A percentile compares a stretch with the other conserved stretches of the same genome.
These are phyloP conservation scores for Pimephales promelas DNA, from an alignment of 2,113 vertebrate genomes.

Conservation along the genomic window DNA sequence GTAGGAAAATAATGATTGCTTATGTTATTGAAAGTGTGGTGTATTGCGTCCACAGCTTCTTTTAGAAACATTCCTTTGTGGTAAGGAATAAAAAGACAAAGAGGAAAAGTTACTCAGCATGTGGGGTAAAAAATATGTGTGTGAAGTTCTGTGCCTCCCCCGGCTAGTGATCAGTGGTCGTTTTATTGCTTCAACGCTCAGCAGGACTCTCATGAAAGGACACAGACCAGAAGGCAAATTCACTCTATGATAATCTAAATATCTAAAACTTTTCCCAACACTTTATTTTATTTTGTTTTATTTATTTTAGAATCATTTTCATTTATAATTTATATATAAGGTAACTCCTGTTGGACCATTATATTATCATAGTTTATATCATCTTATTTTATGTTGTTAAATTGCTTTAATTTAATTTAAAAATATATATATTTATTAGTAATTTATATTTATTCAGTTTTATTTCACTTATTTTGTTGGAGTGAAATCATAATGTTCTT, in stretches of 20 bases:
- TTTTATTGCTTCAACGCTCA: conserved; percentile 5
- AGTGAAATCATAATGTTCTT: background rate
- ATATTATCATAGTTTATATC: background rate
- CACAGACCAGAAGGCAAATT: conserved; percentile 12
- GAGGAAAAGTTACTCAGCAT: conserved; percentile 38
- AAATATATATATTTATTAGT: background rate
- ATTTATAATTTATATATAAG: background rate
- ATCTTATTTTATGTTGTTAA: background rate
- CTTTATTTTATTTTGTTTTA: background rate
- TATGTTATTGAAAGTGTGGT: background rate
- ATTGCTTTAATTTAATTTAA: background rate
- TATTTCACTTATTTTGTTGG: background rate
- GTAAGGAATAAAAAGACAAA: conserved; percentile 17
- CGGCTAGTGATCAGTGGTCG: conserved; percentile 14
- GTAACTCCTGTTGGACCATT: background rate
- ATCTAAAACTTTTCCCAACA: background rate
- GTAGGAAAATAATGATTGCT: too few species aligned
- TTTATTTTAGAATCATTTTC: background rate
- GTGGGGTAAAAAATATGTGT: background rate
- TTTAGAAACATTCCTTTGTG: conserved; percentile 25
- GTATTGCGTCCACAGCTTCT: conserved; percentile 12
- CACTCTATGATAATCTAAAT: background rate
- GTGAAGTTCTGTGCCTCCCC: conserved; percentile 2
- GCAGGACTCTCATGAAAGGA: conserved; percentile 14
- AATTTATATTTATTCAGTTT: background rate